phyloP scores from a whole-genome alignment of 2,888 invertebrate species.

The Sarcophaga rosellei region DNA sequence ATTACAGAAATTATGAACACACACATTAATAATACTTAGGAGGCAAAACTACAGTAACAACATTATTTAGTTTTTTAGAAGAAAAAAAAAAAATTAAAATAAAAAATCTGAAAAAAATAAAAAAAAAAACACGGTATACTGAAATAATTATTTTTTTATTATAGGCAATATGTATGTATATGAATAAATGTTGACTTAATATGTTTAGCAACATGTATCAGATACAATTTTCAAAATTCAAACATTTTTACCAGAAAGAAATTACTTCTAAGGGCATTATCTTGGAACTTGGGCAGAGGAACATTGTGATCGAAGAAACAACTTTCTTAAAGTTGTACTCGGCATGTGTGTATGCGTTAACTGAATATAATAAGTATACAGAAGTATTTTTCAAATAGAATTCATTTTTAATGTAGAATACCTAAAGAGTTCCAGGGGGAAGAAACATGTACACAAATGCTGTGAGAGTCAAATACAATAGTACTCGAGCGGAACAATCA shows the following conservation, averaged over 20 bases:
- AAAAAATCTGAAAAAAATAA: constrained; percentile 16
- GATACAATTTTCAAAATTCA: no score
- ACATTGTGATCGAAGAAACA: no score
- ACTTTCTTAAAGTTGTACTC: no score
- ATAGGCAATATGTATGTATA: not conserved
- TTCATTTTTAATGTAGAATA: not conserved
- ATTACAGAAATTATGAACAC: constrained; percentile 21
- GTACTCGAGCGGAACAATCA: no score
- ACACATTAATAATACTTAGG: constrained; percentile 38
- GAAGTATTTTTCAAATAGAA: not conserved
- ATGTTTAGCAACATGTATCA: constrained; percentile 35
- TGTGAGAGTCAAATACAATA: no score
- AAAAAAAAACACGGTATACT: constrained; percentile 26
- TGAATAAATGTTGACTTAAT: constrained; percentile 51
- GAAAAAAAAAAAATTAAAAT: constrained; percentile 36
- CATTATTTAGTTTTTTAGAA: constrained; percentile 51
- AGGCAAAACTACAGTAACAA: constrained; percentile 45
- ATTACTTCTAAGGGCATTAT: no score
- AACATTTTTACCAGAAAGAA: no score
- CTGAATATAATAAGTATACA: not conserved
- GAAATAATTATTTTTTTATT: constrained; percentile 19
- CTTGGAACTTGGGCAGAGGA: no score
- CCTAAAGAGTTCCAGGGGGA: no score
- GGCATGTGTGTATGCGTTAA: not conserved
- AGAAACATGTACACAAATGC: no score